Conservation (phyloP, 2,888 invertebrate species). For the Limenitis camilla region DNA sequence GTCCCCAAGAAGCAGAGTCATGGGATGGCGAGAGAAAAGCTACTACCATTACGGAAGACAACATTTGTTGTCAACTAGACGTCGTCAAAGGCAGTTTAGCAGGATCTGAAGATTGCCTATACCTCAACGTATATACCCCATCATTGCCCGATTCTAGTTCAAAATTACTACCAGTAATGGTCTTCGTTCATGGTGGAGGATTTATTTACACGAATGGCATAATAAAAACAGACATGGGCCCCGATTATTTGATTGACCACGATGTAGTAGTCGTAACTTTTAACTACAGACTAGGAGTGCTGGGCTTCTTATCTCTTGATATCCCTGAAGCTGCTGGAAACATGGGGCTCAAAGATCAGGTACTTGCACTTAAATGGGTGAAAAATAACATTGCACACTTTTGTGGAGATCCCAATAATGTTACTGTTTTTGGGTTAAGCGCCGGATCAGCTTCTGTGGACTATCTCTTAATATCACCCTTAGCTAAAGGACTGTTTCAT, state of each 20-base stretch:
- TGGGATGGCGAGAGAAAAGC: constrained; percentile 67
- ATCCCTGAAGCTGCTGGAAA: constrained; percentile 48
- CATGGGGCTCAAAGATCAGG: constrained; percentile 55
- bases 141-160: constrained; percentile 27
- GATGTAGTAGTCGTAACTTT: constrained; percentile 50
- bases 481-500: constrained; percentile 42
- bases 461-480: constrained; percentile 40
- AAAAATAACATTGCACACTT: constrained; percentile 43
- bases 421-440: constrained; percentile 46
- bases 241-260: constrained; percentile 48
- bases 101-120: constrained; percentile 56
- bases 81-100: constrained; percentile 20
- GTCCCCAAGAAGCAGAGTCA: constrained; percentile 47
- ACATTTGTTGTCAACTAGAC: constrained; percentile 35
- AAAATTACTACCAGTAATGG: constrained; percentile 41
- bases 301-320: constrained; percentile 52
- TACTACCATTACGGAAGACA: constrained; percentile 41
- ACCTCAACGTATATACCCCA: constrained; percentile 50
- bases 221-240: constrained; percentile 38
- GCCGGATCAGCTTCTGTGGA: constrained; percentile 46
- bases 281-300: constrained; percentile 53
- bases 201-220: constrained; percentile 46
- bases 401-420: constrained; percentile 44
- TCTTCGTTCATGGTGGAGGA: constrained; percentile 56
- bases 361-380: constrained; percentile 49